phyloP scores from a whole-genome alignment of 2,797 vertebrate species.

The Coilia nasus region DNA sequence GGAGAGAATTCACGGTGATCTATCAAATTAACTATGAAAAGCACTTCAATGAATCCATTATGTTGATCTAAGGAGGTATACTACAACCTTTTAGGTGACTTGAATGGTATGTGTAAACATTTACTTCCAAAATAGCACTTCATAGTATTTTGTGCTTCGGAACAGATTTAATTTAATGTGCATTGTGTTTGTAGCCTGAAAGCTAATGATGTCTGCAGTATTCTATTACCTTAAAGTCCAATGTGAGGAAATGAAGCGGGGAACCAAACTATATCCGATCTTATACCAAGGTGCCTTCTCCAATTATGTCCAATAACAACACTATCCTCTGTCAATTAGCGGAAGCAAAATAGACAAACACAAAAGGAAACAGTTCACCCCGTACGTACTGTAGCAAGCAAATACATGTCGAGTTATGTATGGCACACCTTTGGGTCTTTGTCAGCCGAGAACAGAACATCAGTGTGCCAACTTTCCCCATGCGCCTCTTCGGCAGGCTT shows the following conservation, averaged over 20 bases:
- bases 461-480: background rate
- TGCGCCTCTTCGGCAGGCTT: background rate
- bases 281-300: background rate
- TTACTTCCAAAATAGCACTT: slow-evolving; percentile 24
- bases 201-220: background rate
- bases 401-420: slow-evolving; percentile 2
- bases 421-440: background rate
- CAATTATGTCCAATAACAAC: background rate
- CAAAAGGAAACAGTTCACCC: background rate
- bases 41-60: background rate
- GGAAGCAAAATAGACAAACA: background rate
- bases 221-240: background rate
- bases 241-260: background rate
- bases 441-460: background rate
- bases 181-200: background rate
- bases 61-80: background rate
- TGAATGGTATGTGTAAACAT: slow-evolving; percentile 18
- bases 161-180: background rate
- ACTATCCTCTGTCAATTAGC: slow-evolving; percentile 3
- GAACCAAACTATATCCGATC: background rate
- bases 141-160: slow-evolving; percentile 8
- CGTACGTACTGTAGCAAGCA: background rate
- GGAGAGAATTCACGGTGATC: background rate
- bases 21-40: background rate
- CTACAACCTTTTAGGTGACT: slow-evolving; percentile 20